Base-by-base conservation (phyloP, 2,797 vertebrate species). In the Leptatherina wallacei region DNA sequence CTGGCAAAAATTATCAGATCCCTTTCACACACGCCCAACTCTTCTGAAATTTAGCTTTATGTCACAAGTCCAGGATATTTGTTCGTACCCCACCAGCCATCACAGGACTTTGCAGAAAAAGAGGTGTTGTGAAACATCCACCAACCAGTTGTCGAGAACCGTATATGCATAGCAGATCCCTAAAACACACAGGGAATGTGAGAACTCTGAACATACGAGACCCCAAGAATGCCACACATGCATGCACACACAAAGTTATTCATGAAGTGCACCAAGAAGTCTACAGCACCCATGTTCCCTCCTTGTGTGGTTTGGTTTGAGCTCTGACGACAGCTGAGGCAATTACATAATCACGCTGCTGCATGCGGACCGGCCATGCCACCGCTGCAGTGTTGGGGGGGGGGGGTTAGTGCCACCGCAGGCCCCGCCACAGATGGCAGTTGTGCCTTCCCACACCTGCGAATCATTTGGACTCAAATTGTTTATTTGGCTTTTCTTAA, bases 401-500 rank as follows among this genome's bases (percentile, higher is more conserved):
- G 35, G 10, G 36, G 36, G 57, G 1, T 10, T 71, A 59, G 61
- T 80, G 89, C 86, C 91, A 91, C 89, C 87, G 3, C 27, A 20
- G 67, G 68, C 61, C 74, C 83, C 22, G 60, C 89, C 79, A 55
- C 90, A 93, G 93, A 95, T 91, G 93, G 91, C 91, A 73, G 84
- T 81, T 87, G 81, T 69, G 80, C 71, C 70, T 62, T 77, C 80
- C 91, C 83, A 81, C 94, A 96, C 94, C 94, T 96, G 95, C 89
- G 94, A 96, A 93, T 94, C 89, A 96, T 96, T 95, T 94, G 83
- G 78, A 61, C 80, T 85, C 77, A 77, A 89, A 91, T 87, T 94
- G 94, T 95, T 95, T 95, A 94, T 95, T 95, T 94, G 90, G 93
- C 82, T 93, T 89, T 91, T 83, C 90, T 87, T 90, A 91, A 93